Evolutionary conservation across 2,113 vertebrate genomes (phyloP).

Genomic region (Phoxinus phoxinus): DNA sequence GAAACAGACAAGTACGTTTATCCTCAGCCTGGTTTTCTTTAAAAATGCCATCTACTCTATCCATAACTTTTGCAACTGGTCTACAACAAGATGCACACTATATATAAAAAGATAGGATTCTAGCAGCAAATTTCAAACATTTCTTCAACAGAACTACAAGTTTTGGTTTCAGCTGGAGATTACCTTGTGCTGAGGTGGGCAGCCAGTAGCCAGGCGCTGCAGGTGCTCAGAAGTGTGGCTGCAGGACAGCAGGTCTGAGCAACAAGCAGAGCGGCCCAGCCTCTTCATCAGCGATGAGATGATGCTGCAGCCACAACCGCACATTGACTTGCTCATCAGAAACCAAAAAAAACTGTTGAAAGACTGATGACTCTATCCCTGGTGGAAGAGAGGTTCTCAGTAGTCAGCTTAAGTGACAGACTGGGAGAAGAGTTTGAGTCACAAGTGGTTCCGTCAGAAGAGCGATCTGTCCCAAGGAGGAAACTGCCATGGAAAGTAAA

Average conservation of each 20-base stretch:
- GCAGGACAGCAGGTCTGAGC: constrained; percentile 93
- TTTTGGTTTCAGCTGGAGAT: constrained; percentile 48
- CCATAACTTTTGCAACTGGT: background rate
- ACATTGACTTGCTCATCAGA: constrained; percentile 93
- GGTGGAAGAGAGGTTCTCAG: constrained; percentile 12
- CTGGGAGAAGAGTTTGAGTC: constrained; percentile 12
- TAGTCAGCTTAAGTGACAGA: background rate
- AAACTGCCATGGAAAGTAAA: constrained; percentile 2
- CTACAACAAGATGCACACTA: background rate
- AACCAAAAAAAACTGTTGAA: constrained; percentile 56
- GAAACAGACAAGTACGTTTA: background rate
- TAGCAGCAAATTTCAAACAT: background rate
- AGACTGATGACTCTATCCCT: constrained; percentile 13
- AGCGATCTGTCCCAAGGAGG: background rate
- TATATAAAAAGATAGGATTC: background rate
- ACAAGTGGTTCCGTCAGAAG: background rate
- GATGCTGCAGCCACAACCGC: constrained; percentile 96
- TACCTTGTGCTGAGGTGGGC: constrained; percentile 92
- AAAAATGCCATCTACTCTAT: background rate
- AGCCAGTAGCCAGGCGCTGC: constrained; percentile 89
- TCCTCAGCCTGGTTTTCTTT: background rate
- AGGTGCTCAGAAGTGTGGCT: constrained; percentile 93
- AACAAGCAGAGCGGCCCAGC: constrained; percentile 94
- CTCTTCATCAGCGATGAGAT: constrained; percentile 99
- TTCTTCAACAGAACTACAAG: background rate